Evolutionary conservation across 2,797 vertebrate genomes (phyloP).

Genomic region (Falco columbarius): DNA sequence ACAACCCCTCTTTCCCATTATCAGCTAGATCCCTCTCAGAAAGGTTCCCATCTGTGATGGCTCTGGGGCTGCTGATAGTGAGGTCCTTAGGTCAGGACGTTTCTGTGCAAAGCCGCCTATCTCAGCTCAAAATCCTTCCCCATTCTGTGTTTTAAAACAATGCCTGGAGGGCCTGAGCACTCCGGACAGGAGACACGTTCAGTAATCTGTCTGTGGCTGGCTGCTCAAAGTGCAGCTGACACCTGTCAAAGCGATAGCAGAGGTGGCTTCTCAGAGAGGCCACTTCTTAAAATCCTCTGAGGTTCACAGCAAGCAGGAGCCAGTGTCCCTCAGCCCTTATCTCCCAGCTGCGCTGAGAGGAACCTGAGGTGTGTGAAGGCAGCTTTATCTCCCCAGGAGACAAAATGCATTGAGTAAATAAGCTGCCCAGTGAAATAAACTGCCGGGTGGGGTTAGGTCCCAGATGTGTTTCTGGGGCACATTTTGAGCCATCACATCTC

Average conservation of each 20-base stretch:
- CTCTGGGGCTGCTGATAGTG: slow-evolving; percentile 12
- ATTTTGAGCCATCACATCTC: neutral
- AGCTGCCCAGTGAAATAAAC: slow-evolving; percentile 53
- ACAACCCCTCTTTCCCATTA: neutral
- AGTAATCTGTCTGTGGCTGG: slow-evolving; percentile 68
- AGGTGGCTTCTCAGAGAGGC: slow-evolving; percentile 72
- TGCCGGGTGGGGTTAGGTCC: neutral
- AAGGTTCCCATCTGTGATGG: neutral
- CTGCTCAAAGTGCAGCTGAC: slow-evolving; percentile 67
- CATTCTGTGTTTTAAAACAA: neutral
- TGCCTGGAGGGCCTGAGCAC: neutral
- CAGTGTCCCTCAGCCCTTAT: slow-evolving; percentile 54
- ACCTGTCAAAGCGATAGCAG: slow-evolving; percentile 75
- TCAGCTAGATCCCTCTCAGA: neutral
- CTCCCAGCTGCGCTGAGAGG: slow-evolving; percentile 37
- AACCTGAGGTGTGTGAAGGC: slow-evolving; percentile 72
- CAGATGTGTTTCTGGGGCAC: neutral
- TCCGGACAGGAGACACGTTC: slow-evolving; percentile 36
- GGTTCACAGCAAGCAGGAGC: slow-evolving; percentile 59
- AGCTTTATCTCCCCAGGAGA: slow-evolving; percentile 73
- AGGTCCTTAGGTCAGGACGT: slow-evolving; percentile 17
- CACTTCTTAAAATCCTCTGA: slow-evolving; percentile 27
- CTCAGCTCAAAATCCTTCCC: slow-evolving; percentile 35
- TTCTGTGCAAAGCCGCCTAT: slow-evolving; percentile 31
- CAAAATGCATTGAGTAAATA: slow-evolving; percentile 53